Percentiles rank a stretch among this genome's conserved stretches.
These are phyloP conservation scores for Oscheius sp. DNA, from an alignment of 2,888 invertebrate species.

Conservation along the genomic window DNA sequence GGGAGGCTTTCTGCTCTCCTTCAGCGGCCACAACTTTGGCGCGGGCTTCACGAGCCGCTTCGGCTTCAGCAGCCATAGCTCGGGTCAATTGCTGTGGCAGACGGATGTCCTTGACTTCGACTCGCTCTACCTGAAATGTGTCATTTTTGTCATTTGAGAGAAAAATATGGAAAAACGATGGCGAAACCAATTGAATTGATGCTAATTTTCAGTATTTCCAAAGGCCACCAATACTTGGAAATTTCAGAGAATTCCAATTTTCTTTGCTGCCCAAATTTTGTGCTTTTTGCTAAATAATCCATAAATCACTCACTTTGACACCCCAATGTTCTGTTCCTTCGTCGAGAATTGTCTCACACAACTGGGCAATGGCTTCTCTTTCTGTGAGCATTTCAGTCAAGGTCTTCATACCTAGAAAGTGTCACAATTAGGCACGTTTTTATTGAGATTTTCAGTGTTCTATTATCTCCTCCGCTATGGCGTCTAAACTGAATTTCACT, in stretches of 20 bases:
- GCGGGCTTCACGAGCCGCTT: conserved; percentile 84
- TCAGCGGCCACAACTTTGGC: conserved; percentile 80
- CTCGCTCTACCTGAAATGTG: conserved; percentile 71
- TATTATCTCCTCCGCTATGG: no score
- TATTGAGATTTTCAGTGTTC: no score
- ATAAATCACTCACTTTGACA: conserved; percentile 62
- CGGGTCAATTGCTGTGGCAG: conserved; percentile 83
- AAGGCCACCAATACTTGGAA: no score
- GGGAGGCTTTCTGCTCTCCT: conserved; percentile 80
- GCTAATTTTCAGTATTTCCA: no score
- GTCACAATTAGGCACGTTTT: background rate
- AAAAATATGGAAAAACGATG: no score
- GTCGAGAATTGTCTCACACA: conserved; percentile 73
- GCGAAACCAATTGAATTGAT: no score
- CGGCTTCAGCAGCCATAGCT: conserved; percentile 87
- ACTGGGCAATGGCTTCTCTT: conserved; percentile 79
- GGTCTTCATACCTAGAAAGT: conserved; percentile 84
- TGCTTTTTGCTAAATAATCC: background rate
- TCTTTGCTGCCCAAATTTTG: no score
- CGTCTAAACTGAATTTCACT: no score
- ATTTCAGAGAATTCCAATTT: no score
- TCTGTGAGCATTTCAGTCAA: conserved; percentile 96
- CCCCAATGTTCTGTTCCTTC: conserved; percentile 74
- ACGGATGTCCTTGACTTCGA: conserved; percentile 81
- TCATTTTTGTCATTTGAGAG: no score